A percentile compares a stretch with the other conserved stretches of the same genome.
phyloP scores from a whole-genome alignment of 2,797 vertebrate genomes.

The Phoeniculus purpureus region DNA sequence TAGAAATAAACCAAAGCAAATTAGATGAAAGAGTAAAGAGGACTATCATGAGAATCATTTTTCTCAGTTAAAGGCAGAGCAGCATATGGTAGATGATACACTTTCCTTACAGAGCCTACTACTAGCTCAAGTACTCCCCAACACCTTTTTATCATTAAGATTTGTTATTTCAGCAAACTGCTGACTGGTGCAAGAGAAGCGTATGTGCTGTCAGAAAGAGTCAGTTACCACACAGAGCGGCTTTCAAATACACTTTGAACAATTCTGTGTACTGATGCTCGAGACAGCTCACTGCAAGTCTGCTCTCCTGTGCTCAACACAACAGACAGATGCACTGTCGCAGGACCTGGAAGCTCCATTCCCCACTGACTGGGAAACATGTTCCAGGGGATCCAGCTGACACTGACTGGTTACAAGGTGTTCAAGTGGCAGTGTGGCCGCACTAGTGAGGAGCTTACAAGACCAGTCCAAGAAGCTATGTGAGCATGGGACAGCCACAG shows the following conservation, averaged over 20 bases:
- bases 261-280: not conserved
- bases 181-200: conserved; percentile 31
- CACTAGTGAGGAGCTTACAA: not conserved
- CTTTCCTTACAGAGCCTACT: conserved; percentile 29
- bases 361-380: not conserved
- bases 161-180: conserved; percentile 56
- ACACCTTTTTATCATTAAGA: conserved; percentile 41
- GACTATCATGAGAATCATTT: conserved; percentile 53
- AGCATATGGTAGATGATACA: conserved; percentile 53
- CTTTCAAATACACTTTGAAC: not conserved
- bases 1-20: conserved; percentile 69
- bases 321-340: rapidly evolving
- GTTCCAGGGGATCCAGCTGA: not conserved
- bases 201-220: conserved; percentile 21
- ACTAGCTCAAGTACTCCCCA: conserved; percentile 44
- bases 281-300: not conserved
- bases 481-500: not conserved
- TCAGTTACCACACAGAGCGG: not conserved
- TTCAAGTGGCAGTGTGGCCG: not conserved
- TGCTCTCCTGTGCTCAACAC: not conserved
- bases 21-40: conserved; percentile 45
- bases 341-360: not conserved
- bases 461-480: not conserved
- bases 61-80: conserved; percentile 44
- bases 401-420: not conserved